Conservation (phyloP, 2,797 vertebrate species). For the Macrochelys suwanniensis region DNA sequence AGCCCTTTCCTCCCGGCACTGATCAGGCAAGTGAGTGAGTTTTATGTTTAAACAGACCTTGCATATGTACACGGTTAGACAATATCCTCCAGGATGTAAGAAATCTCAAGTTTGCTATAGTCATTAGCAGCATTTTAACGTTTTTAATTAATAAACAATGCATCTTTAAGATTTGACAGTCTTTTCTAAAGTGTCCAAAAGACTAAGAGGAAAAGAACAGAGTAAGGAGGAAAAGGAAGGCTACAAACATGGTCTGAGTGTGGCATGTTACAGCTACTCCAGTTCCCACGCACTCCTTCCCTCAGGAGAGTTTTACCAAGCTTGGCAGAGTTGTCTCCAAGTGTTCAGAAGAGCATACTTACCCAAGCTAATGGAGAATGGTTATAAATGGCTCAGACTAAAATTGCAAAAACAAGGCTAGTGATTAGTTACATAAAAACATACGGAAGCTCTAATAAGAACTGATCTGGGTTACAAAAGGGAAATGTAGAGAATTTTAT, state of each 20-base stretch:
- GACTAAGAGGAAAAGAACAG: neutral
- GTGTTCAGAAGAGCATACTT: slow-evolving; percentile 1
- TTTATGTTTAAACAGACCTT: neutral
- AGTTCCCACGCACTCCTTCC: neutral
- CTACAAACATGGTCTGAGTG: neutral
- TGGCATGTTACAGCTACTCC: neutral
- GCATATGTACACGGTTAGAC: neutral
- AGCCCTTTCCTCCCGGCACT: neutral
- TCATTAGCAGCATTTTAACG: neutral
- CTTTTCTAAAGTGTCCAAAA: neutral
- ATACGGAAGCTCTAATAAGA: neutral
- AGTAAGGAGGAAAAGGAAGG: neutral
- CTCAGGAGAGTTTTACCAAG: neutral
- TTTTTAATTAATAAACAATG: neutral
- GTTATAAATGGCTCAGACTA: slow-evolving; percentile 44
- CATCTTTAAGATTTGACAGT: neutral
- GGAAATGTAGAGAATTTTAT: neutral
- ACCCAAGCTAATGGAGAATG: slow-evolving; percentile 41
- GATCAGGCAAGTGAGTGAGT: neutral
- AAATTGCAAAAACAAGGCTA: slow-evolving; percentile 38
- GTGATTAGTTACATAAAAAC: slow-evolving; percentile 25
- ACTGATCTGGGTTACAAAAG: neutral
- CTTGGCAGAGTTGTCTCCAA: neutral
- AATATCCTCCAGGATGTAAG: neutral
- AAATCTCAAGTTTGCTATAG: neutral